Evolutionary conservation across 37 sponge, comb jelly and placozoan species (phyloP), one percentile per base, ranked within the genome.

Genomic region (Tethya wilhelma): DNA sequence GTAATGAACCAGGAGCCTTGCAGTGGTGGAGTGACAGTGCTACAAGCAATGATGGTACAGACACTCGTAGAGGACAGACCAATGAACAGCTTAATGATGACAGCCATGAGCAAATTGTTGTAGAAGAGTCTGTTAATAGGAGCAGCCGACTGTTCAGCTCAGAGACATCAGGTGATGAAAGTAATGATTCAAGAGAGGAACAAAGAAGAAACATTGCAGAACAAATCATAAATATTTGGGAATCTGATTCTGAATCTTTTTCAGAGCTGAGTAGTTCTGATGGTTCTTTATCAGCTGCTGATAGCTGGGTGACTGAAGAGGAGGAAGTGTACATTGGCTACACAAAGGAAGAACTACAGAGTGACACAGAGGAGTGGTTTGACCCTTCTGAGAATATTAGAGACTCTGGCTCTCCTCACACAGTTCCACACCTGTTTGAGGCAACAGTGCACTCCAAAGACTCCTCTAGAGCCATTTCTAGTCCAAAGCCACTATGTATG

Each of bases 301-400:
- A n/a, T 25, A 84, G 84, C 42, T 84, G 79, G 79, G 74, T 67
- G 41, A 78, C 86, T 17, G 85, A 77, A 32, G 71, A 77, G 17
- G 77, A 69, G n/a, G 77, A 85, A 38, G 73, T 55, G 1, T 25
- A 79, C 4, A 62, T 73, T 22, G 73, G 74, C 44, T 53, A 28
- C 43, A n/a, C 2, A 33, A 31, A n/a, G 4, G 46, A 19, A 40
- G 81, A 44, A 2, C 39, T 44, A n/a, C 59, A 49, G n/a, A n/a
- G n/a, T n/a, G n/a, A n/a, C n/a, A n/a, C n/a, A n/a, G n/a, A n/a
- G n/a, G n/a, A n/a, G n/a, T n/a, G n/a, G n/a, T n/a, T n/a, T n/a
- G n/a, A n/a, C n/a, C n/a, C n/a, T n/a, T n/a, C n/a, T n/a, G n/a
- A n/a, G n/a, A n/a, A n/a, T n/a, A n/a, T n/a, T n/a, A n/a, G n/a